These are phyloP conservation scores for Caenorhabditis macrosperma DNA, from an alignment of 2,888 invertebrate species.

Conservation along the genomic window DNA sequence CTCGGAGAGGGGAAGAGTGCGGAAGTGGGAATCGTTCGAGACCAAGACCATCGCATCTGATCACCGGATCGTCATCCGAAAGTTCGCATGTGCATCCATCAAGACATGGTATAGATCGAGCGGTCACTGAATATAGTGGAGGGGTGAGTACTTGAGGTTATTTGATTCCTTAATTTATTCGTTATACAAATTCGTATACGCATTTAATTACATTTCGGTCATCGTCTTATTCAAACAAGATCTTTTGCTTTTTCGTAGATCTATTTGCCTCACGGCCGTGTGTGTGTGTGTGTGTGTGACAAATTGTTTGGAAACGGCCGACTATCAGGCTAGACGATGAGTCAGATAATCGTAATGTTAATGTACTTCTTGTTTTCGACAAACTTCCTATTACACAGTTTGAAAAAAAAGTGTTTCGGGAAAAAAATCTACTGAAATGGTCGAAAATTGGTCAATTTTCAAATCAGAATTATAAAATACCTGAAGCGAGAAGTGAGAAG, in stretches of 20 bases:
- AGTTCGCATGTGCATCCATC: slow-evolving; percentile 66
- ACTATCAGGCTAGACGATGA: not conserved
- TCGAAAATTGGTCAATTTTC: slow-evolving; percentile 6
- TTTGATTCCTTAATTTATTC: no score
- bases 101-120: slow-evolving; percentile 55
- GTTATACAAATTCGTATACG: not conserved
- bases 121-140: slow-evolving; percentile 27
- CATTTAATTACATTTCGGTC: slow-evolving; percentile 28
- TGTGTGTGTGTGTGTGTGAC: slow-evolving; percentile 1
- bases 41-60: slow-evolving; percentile 63
- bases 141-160: no score
- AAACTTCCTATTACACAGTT: no score
- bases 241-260: slow-evolving; percentile 21
- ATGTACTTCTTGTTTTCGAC: not conserved
- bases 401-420: not conserved
- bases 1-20: slow-evolving; percentile 52
- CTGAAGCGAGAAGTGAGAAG: slow-evolving; percentile 20
- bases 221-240: slow-evolving; percentile 39
- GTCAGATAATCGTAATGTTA: not conserved
- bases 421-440: not conserved
- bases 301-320: not conserved
- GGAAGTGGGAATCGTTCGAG: slow-evolving; percentile 59
- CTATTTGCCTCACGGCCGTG: slow-evolving; percentile 11
- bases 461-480: slow-evolving; percentile 11
- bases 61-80: slow-evolving; percentile 59